These are phyloP conservation scores for Malacosoma neustria DNA, from an alignment of 2,888 invertebrate genomes.

Conservation along the genomic window DNA sequence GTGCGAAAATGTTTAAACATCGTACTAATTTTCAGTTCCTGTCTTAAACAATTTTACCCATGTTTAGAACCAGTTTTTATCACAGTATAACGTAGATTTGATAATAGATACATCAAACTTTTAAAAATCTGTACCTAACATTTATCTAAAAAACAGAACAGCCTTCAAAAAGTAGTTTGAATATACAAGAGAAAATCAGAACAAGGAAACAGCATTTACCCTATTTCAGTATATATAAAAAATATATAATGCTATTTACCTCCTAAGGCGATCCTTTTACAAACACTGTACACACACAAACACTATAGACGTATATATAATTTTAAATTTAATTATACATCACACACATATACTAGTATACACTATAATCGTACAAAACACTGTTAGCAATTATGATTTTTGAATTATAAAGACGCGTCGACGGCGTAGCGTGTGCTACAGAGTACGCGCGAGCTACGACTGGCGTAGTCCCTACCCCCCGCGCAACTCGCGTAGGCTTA, in stretches of 20 bases:
- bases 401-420: conserved; percentile 13
- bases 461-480: conserved; percentile 59
- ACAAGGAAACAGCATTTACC: conserved; percentile 4
- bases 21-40: too few species aligned
- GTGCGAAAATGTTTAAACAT: too few species aligned
- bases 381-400: conserved; percentile 19
- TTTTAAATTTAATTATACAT: conserved; percentile 4
- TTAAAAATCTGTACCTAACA: too few species aligned
- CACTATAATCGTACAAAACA: conserved; percentile 16
- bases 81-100: too few species aligned
- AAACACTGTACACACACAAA: conserved; percentile 5
- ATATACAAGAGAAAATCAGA: neutral
- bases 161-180: neutral
- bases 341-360: conserved; percentile 17
- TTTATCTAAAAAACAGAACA: neutral
- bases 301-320: neutral
- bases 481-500: conserved; percentile 28
- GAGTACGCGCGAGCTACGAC: conserved; percentile 58
- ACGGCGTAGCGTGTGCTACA: conserved; percentile 55
- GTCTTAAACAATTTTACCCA: too few species aligned
- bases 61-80: too few species aligned
- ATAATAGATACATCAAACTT: too few species aligned
- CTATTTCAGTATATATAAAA: conserved; percentile 1
- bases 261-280: conserved; percentile 2
- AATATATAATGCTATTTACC: conserved; percentile 6